Base-by-base conservation (phyloP, 2,888 invertebrate genomes). In the Drosophila mettleri region DNA sequence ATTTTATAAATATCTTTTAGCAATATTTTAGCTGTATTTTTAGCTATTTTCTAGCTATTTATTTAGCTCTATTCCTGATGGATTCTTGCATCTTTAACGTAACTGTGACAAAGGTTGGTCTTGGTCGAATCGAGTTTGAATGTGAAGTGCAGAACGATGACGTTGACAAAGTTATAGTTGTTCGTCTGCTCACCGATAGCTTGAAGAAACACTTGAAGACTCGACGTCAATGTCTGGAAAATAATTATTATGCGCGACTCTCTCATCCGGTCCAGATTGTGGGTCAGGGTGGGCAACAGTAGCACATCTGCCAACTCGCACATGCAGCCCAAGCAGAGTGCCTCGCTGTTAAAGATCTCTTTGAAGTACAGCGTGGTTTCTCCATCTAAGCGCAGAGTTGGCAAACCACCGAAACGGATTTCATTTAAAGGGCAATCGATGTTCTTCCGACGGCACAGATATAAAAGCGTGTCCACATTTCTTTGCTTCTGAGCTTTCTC, bases 251-350 rank as follows among this genome's bases (percentile, higher is more conserved):
- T 62, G 2, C 61, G 63, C 7, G 39, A 6, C 5, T 57, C 41
- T 9, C 69, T 59, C 57, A 74, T 78, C 0, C 46, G 16, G 41
- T 70, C 16, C 3, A 69, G 27, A 34, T 51, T 24, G 16, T 52
- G 12, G 10, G 68, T 59, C 24, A 79, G 14, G 0, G 7, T 9
- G 2, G 63, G 14, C 1, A 79, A 9, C 3, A 79, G 41, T 6
- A 12, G 51, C 1, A 24, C 10, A 5, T 70, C 74, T 0, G 22
- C 45, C 0, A 51, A 2, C 2, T 76, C 46, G 2, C 43, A 59
- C 1, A 79, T 46, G 52, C 70, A 79, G 7, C 70, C 51, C 3
- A 78, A 0, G 22, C 24, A 48, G 5, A 80, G 10, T 0, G 43
- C 6, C 12, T 48, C 12, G 9, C 20, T n/a, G n/a, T n/a, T n/a